phyloP scores from a whole-genome alignment of 2,797 vertebrate species.

The Chelon labrosus region DNA sequence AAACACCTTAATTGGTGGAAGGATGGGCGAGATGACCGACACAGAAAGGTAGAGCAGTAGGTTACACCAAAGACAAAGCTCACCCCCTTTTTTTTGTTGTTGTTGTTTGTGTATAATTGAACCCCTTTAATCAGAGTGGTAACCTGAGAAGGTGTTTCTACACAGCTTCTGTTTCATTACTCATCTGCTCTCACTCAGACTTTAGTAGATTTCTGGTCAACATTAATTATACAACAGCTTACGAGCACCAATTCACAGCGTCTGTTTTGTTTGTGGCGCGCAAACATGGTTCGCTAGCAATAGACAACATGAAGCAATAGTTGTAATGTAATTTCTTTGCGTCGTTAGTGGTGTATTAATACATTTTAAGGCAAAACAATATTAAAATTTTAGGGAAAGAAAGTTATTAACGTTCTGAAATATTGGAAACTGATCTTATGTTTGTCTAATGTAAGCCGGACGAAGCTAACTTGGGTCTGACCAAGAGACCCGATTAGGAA shows the following conservation, averaged over 20 bases:
- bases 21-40: slow-evolving; percentile 32
- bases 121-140: slow-evolving; percentile 53
- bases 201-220: slow-evolving; percentile 12
- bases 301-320: no score
- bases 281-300: no score
- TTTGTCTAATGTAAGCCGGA: background rate
- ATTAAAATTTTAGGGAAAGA: no score
- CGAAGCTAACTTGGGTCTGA: no score
- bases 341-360: no score
- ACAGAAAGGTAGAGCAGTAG: slow-evolving; percentile 24
- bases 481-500: no score
- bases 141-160: slow-evolving; percentile 45
- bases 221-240: slow-evolving; percentile 8
- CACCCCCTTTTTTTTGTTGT: background rate
- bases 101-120: slow-evolving; percentile 21
- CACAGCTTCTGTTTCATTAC: slow-evolving; percentile 22
- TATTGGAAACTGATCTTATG: background rate
- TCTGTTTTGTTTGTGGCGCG: background rate
- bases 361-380: no score
- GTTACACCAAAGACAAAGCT: slow-evolving; percentile 15
- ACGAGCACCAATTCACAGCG: background rate
- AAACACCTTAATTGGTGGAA: slow-evolving; percentile 41
- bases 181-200: background rate
- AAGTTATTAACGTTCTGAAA: no score
- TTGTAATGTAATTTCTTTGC: no score